phyloP scores from a whole-genome alignment of 2,797 vertebrate species.

The Lateolabrax maculatus region DNA sequence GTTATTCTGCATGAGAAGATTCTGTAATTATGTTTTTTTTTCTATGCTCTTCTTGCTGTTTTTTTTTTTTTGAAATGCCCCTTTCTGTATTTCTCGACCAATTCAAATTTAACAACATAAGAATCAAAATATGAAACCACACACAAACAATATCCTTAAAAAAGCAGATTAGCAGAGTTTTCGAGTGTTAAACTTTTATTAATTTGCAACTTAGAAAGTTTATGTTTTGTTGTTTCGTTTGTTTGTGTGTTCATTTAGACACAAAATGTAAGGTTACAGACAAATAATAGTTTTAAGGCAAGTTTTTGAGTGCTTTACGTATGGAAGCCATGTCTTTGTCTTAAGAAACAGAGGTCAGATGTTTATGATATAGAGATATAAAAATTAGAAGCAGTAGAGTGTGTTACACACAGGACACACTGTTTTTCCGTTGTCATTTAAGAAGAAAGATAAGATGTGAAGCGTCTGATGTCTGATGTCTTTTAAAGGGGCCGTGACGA shows the following conservation, averaged over 20 bases:
- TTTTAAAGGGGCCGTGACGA: background rate
- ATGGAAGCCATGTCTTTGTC: background rate
- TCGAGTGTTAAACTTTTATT: background rate
- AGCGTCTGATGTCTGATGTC: no score
- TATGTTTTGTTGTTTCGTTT: background rate
- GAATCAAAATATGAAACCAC: background rate
- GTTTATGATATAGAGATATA: background rate
- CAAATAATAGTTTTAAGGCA: background rate
- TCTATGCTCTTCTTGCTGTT: background rate
- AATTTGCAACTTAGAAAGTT: background rate
- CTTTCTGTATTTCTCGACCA: background rate
- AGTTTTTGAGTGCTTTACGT: background rate
- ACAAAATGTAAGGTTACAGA: background rate
- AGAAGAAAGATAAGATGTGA: constrained; percentile 5
- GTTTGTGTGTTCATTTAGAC: background rate
- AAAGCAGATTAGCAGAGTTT: background rate
- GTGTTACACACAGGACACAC: background rate
- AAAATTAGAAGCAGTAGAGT: background rate
- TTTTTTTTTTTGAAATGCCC: background rate
- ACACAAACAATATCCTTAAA: background rate
- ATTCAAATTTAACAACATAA: background rate
- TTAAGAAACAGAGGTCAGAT: background rate
- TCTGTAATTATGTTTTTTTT: background rate
- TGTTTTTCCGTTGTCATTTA: background rate
- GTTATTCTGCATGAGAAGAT: background rate